Evolutionary conservation across 2,113 vertebrate genomes (phyloP), one percentile per base, ranked within the genome.

Genomic region (Hepsetus odoe): DNA sequence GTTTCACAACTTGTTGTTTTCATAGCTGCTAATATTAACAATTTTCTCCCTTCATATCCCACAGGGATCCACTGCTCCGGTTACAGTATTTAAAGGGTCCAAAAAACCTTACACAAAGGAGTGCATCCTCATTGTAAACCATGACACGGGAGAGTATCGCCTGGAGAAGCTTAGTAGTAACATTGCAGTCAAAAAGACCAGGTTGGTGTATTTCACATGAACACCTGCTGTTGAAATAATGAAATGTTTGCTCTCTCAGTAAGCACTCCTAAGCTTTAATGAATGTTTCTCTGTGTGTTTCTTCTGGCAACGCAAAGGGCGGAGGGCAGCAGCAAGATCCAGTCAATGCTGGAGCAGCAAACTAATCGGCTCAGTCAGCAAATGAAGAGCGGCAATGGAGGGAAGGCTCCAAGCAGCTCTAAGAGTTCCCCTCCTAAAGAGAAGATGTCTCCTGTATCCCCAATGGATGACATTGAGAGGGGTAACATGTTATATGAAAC

Each of bases 151-250:
- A 86, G 98, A 99, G 89, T 99, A 97, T 87, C 94, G 96, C 74
- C 92, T 99, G 86, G 97, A 99, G 87, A 99, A 99, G 87, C 96
- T 99, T 78, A 98, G 91, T 92, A 98, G 95, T 88, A 99, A 98
- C 81, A 97, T 99, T 85, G 95, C 95, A 74, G 98, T 99, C 82
- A 99, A 99, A 88, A 99, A 96, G 90, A 99, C 95, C 84, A 97
- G 98, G 97, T 98, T 46, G 30, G 84, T 22, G 20, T 64, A 65
- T 40, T 11, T 55, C n/a, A 62, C 28, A 20, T 4, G 12, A 10
- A 13, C 16, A 44, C 35, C 5, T 28, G 12, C 11, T 46, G 13
- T 38, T 32, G 20, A 18, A 16, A 12, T 58, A 69, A 35, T 40
- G n/a, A 66, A 66, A 53, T 30, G 65, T 42, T 18, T 22, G 38